A percentile compares a stretch with the other conserved stretches of the same genome.
Conservation (phyloP, 2,797 vertebrate genomes). For the Micropoecilia bifurca region DNA sequence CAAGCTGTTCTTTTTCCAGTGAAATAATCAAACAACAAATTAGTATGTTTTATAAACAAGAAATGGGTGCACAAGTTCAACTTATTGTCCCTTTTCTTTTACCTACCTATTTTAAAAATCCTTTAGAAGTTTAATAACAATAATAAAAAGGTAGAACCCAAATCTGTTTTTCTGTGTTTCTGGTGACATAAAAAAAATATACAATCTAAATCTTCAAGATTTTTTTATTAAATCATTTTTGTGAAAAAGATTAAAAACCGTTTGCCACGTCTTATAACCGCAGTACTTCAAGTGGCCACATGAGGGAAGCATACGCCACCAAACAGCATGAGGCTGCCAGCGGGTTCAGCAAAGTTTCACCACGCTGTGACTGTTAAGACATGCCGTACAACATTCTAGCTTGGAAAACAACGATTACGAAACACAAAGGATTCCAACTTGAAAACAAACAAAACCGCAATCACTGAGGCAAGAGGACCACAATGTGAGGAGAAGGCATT, state of each 20-base stretch:
- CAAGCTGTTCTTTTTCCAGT: background rate
- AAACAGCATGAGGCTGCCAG: slow-evolving; percentile 43
- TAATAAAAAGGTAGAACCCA: background rate
- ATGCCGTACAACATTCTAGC: slow-evolving; percentile 47
- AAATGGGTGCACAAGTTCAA: background rate
- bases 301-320: slow-evolving; percentile 80
- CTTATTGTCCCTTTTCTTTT: background rate
- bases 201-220: background rate
- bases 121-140: background rate
- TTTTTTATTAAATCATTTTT: background rate
- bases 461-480: slow-evolving; percentile 52
- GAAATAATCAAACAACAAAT: background rate
- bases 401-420: slow-evolving; percentile 34
- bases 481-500: slow-evolving; percentile 54
- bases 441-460: slow-evolving; percentile 55
- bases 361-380: slow-evolving; percentile 46
- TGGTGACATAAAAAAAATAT: background rate
- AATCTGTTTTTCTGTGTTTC: background rate
- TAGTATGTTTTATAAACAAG: background rate
- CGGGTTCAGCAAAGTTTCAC: slow-evolving; percentile 36
- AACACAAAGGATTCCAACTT: slow-evolving; percentile 54
- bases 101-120: background rate
- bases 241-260: background rate
- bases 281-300: slow-evolving; percentile 47
- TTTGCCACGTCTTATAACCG: background rate